Percentiles rank a stretch among this genome's conserved stretches.
Conservation (phyloP, 2,888 invertebrate species). For the Cacoxenus indagator region DNA sequence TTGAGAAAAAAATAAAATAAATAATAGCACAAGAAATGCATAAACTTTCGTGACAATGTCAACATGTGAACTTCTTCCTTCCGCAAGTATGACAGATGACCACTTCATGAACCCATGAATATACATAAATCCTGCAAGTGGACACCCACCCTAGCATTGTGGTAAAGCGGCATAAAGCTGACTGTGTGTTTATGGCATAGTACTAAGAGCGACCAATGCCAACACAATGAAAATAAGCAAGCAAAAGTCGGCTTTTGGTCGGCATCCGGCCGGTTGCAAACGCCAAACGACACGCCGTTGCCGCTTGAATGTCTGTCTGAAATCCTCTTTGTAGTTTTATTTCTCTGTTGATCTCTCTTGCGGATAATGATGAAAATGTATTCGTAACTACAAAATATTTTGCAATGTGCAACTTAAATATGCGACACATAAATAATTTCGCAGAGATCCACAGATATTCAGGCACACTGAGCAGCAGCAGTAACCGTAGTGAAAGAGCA, state of each 20-base stretch:
- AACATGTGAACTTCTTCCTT: constrained; percentile 61
- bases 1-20: background rate
- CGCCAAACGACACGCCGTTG: no score
- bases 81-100: constrained; percentile 63
- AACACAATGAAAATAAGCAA: background rate
- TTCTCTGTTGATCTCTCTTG: constrained; percentile 21
- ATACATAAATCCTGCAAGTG: constrained; percentile 54
- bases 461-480: background rate
- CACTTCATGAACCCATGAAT: constrained; percentile 64
- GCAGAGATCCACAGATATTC: constrained; percentile 27
- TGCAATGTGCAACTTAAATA: constrained; percentile 59
- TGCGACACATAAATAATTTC: constrained; percentile 60
- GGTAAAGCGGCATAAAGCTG: background rate
- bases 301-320: no score
- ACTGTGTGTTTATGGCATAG: no score
- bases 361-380: constrained; percentile 62
- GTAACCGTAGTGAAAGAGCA: background rate
- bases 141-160: background rate
- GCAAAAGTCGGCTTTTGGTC: constrained; percentile 19
- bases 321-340: no score
- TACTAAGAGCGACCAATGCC: background rate
- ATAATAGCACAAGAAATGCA: background rate
- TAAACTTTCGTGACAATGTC: constrained; percentile 63
- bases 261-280: constrained; percentile 10
- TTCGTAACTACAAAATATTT: constrained; percentile 60